phyloP scores from a whole-genome alignment of 1,140 invertebrate species.

The Lanistes nyassanus region DNA sequence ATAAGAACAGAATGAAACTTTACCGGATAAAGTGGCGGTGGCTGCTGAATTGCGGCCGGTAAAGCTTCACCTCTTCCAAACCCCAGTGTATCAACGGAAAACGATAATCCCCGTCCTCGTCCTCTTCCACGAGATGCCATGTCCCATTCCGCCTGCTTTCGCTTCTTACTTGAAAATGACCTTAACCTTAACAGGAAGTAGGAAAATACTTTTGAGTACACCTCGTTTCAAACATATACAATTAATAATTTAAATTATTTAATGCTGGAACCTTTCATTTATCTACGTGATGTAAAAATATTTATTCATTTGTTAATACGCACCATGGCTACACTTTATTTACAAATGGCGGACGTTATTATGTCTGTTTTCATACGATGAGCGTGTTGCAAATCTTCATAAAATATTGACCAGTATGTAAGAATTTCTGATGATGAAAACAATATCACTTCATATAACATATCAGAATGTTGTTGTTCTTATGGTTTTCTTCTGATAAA shows the following conservation, averaged over 20 bases:
- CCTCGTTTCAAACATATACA: background rate
- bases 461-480: too few relatives aligned
- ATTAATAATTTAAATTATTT: background rate
- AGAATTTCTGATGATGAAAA: too few relatives aligned
- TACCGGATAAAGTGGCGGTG: slow-evolving; percentile 77
- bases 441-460: too few relatives aligned
- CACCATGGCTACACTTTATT: too few relatives aligned
- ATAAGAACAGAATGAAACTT: slow-evolving; percentile 27
- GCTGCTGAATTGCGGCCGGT: slow-evolving; percentile 73
- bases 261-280: background rate
- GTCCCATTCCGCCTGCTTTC: background rate
- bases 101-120: slow-evolving; percentile 69
- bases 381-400: too few relatives aligned
- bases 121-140: slow-evolving; percentile 69
- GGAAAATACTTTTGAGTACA: background rate
- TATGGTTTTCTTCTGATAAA: too few relatives aligned
- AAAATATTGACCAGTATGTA: too few relatives aligned
- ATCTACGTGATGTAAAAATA: background rate
- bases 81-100: slow-evolving; percentile 75
- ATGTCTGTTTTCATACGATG: too few relatives aligned
- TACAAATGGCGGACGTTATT: too few relatives aligned
- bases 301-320: background rate
- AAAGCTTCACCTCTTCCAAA: slow-evolving; percentile 73
- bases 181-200: background rate
- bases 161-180: background rate